phyloP scores from a whole-genome alignment of 2,113 vertebrate genomes.

The Propithecus coquereli region DNA sequence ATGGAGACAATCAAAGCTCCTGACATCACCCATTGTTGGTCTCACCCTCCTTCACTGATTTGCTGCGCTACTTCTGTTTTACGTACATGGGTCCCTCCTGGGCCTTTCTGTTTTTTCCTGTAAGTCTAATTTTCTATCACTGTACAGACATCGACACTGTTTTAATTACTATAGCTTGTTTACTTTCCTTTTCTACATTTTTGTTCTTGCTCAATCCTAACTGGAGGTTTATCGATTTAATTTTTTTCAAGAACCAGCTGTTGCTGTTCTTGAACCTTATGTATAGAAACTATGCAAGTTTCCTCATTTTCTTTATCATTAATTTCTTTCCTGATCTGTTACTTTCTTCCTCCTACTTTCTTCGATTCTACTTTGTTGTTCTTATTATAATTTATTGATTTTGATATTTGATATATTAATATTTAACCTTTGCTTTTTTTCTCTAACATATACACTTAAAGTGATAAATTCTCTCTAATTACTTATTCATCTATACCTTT shows the following conservation, averaged over 20 bases:
- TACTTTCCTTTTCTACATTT: background rate
- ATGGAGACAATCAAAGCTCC: accelerated
- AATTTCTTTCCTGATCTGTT: background rate
- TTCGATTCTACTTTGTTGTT: background rate
- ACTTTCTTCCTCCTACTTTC: background rate
- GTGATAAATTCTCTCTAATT: background rate
- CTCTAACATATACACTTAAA: background rate
- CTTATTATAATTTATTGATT: constrained; percentile 8
- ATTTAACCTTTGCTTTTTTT: background rate
- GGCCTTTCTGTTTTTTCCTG: background rate
- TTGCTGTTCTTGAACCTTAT: background rate
- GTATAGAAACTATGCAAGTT: background rate
- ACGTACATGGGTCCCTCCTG: background rate
- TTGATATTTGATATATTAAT: background rate
- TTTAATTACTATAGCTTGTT: background rate
- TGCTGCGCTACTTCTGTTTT: background rate
- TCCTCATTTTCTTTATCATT: background rate
- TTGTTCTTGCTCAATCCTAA: background rate
- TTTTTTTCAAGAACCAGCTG: background rate
- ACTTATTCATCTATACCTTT: background rate
- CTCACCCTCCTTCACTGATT: background rate
- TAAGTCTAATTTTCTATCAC: background rate
- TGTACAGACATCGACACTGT: background rate
- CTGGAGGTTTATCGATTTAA: background rate
- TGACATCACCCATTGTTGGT: background rate